Evolutionary conservation across 2,888 invertebrate genomes (phyloP), one percentile per base, ranked within the genome.

Genomic region (Myopa testacea): DNA sequence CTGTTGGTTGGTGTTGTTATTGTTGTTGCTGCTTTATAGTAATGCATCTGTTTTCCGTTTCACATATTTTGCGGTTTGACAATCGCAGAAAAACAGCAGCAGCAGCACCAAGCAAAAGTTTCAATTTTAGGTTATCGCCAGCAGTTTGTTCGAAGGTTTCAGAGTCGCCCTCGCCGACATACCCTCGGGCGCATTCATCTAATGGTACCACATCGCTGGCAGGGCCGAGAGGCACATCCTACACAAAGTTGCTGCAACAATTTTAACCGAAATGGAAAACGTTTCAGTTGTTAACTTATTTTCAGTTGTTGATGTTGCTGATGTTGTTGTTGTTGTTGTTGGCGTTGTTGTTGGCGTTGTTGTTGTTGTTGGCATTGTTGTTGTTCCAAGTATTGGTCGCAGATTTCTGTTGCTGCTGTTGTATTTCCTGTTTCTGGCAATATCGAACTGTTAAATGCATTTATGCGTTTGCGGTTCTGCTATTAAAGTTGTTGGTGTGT

Each of bases 21-120:
- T 70, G 45, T 16, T n/a, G 60, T 60, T 38, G 62, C 40, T 73
- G 34, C 19, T 73, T 62, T 52, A 65, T 75, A 38, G 67, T 68
- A 52, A 45, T 55, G 55, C 67, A 58, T 65, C 52, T 75, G 67
- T 58, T 67, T 75, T 75, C 67, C 75, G 67, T 75, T 75, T 40
- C 55, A 75, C 55, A 67, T 75, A 75, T 52, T 67, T 75, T 68
- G 75, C 19, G 75, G 75, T 68, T 75, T 67, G 75, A 75, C 75
- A 67, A 75, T 75, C 75, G 65, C 67, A 67, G 60, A 62, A 73
- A 73, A 65, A 63, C 62, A 26, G 62, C 26, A 62, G n/a, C 62
- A 62, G 63, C 63, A 65, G 34, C 63, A 75, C 63, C 45, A 40
- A 73, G 50, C 73, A 67, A 75, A 63, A 52, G 63, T 74, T 75